Percentiles rank a stretch among this genome's conserved stretches.
Conservation (phyloP, 2,113 vertebrate species). For the Corapipo altera region DNA sequence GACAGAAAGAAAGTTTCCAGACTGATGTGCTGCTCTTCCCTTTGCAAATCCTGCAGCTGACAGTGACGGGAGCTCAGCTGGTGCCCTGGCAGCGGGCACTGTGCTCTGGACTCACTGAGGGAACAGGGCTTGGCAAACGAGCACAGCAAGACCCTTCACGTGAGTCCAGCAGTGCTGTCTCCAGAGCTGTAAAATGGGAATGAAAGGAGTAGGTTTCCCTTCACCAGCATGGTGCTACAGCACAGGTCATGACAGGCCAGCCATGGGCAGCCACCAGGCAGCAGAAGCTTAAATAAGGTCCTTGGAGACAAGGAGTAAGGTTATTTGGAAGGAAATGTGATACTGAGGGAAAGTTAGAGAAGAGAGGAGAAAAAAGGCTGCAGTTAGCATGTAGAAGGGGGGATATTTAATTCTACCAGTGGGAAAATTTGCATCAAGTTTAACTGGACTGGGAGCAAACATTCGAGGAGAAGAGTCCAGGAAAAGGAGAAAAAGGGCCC, state of each 20-base stretch:
- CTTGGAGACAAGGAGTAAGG: neutral
- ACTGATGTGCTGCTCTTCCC: neutral
- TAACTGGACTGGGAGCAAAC: neutral
- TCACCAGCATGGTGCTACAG: neutral
- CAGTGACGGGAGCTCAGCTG: neutral
- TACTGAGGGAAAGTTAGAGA: neutral
- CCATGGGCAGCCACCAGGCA: accelerated
- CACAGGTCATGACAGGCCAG: neutral
- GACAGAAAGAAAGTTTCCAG: neutral
- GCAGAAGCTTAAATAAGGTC: neutral
- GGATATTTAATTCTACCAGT: neutral
- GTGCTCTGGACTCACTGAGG: neutral
- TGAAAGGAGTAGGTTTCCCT: accelerated
- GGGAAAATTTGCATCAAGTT: neutral
- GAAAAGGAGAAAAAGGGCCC: neutral
- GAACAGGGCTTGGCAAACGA: neutral
- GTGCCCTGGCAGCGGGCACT: neutral
- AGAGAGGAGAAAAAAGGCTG: neutral
- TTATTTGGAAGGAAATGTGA: neutral
- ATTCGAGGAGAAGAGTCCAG: neutral
- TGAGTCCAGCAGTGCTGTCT: neutral
- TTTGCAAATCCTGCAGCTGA: neutral
- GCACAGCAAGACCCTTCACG: neutral
- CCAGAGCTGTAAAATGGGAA: neutral
- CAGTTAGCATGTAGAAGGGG: neutral